These are phyloP conservation scores for Sebastiscus albofasciatus DNA, from an alignment of 2,797 vertebrate species.

Conservation along the genomic window DNA sequence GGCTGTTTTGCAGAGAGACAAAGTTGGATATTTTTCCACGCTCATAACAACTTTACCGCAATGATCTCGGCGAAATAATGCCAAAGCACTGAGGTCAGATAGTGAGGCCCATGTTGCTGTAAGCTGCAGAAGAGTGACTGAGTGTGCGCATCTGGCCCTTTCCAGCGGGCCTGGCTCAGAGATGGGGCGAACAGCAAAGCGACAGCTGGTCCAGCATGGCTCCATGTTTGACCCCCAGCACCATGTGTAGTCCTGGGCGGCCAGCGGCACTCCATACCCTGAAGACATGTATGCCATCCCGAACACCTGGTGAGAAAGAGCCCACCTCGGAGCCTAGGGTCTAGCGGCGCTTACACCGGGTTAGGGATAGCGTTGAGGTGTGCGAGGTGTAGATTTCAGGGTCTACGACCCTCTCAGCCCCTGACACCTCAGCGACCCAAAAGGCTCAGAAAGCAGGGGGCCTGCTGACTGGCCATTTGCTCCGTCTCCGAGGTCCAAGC, in stretches of 20 bases:
- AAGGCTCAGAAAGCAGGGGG: constrained; percentile 76
- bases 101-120: constrained; percentile 40
- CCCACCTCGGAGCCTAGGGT: constrained; percentile 76
- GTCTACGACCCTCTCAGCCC: constrained; percentile 73
- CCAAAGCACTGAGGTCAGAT: constrained; percentile 62
- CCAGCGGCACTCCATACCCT: constrained; percentile 75
- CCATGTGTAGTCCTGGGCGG: constrained; percentile 74
- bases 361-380: constrained; percentile 64
- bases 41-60: constrained; percentile 26
- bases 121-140: constrained; percentile 64
- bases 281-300: constrained; percentile 76
- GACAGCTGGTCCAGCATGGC: constrained; percentile 87
- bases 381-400: constrained; percentile 57
- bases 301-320: constrained; percentile 82
- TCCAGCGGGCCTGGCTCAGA: constrained; percentile 71
- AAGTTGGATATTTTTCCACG: constrained; percentile 12
- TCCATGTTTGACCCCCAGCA: constrained; percentile 86
- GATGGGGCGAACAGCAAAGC: constrained; percentile 76
- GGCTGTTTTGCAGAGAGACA: constrained; percentile 15
- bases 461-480: constrained; percentile 76
- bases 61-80: constrained; percentile 57
- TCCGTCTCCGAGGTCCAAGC: constrained; percentile 64
- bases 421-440: constrained; percentile 70
- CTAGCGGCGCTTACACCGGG: constrained; percentile 65
- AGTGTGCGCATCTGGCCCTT: constrained; percentile 80